These are phyloP conservation scores for Brachyopa scutellaris DNA, from an alignment of 2,888 invertebrate species.

Conservation along the genomic window DNA sequence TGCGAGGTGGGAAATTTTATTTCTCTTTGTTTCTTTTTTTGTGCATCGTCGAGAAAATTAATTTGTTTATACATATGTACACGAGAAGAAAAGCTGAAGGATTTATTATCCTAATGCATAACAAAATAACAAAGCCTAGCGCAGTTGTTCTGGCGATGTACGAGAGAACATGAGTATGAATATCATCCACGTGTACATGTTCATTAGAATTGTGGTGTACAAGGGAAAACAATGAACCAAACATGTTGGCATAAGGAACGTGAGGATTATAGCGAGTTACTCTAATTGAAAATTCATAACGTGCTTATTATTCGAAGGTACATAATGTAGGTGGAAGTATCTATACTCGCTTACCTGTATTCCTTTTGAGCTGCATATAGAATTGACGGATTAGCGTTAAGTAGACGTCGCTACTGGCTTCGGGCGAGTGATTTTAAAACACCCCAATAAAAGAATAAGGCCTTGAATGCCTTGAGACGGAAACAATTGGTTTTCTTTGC, in stretches of 20 bases:
- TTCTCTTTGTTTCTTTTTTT: no score
- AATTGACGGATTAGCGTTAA: constrained; percentile 7
- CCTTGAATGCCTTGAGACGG: no score
- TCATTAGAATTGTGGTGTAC: constrained; percentile 5
- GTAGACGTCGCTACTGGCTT: constrained; percentile 14
- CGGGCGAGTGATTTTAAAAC: neutral
- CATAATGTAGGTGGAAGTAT: no score
- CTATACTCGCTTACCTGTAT: neutral
- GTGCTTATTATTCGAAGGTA: constrained; percentile 15
- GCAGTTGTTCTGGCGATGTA: no score
- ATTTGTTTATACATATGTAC: constrained; percentile 13
- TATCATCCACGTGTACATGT: neutral
- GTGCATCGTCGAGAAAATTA: no score
- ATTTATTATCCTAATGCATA: constrained; percentile 40
- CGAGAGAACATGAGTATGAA: no score
- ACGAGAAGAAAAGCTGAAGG: constrained; percentile 5
- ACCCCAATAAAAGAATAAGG: no score
- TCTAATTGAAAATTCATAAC: constrained; percentile 54
- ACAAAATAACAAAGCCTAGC: no score
- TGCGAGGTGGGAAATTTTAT: neutral
- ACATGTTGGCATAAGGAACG: constrained; percentile 6
- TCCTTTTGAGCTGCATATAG: neutral
- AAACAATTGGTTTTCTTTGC: neutral
- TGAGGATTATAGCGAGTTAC: constrained; percentile 25
- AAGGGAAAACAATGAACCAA: constrained; percentile 1